These are phyloP conservation scores for Zaprionus inermis DNA, from an alignment of 1,140 invertebrate genomes.

Conservation along the genomic window DNA sequence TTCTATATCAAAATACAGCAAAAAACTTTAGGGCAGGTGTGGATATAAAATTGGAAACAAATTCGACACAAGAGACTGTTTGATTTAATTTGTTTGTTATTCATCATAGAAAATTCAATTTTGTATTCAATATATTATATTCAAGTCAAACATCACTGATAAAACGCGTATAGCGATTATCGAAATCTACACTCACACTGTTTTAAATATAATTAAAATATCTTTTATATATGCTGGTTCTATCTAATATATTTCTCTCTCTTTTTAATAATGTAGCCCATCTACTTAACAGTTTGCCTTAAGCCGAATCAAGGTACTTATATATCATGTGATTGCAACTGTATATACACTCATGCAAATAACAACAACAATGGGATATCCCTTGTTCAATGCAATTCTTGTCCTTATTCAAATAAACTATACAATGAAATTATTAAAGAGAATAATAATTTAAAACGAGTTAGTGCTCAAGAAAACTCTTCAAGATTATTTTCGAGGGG, in stretches of 20 bases:
- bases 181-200: neutral
- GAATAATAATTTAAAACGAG: slow-evolving; percentile 36
- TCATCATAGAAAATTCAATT: neutral
- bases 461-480: slow-evolving; percentile 25
- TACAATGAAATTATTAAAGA: slow-evolving; percentile 53
- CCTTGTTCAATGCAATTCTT: slow-evolving; percentile 67
- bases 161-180: neutral
- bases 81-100: neutral
- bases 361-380: slow-evolving; percentile 79
- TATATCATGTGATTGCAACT: slow-evolving; percentile 87
- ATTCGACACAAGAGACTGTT: too few species aligned
- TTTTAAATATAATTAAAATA: neutral
- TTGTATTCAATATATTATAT: neutral
- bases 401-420: slow-evolving; percentile 62
- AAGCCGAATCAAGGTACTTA: slow-evolving; percentile 91
- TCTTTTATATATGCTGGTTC: neutral
- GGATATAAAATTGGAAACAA: too few species aligned
- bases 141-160: neutral
- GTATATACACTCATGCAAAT: slow-evolving; percentile 72
- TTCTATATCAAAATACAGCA: too few species aligned
- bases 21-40: too few species aligned
- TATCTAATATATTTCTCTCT: slow-evolving; percentile 63
- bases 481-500: neutral
- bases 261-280: slow-evolving; percentile 88
- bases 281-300: slow-evolving; percentile 90